Percentiles rank a stretch among this genome's conserved stretches.
Conservation (phyloP, 2,797 vertebrate species). For the Tapirus indicus region DNA sequence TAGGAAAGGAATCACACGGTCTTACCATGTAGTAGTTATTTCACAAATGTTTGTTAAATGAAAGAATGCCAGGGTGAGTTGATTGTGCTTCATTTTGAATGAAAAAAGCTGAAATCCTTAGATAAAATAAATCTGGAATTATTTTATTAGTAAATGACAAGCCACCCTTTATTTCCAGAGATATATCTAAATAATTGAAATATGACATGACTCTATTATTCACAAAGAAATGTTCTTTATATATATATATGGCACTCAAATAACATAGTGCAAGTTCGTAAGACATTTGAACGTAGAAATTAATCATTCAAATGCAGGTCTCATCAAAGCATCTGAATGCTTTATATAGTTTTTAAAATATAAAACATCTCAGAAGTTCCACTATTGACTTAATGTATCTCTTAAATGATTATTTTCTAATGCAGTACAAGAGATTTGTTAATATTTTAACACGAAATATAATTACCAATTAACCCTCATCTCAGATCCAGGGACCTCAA, state of each 20-base stretch:
- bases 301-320: slow-evolving; percentile 6
- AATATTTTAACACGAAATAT: slow-evolving; percentile 79
- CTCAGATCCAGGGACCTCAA: slow-evolving; percentile 73
- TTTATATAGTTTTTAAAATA: slow-evolving; percentile 73
- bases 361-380: slow-evolving; percentile 52
- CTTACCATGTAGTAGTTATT: background rate
- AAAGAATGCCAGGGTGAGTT: background rate
- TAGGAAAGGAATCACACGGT: background rate
- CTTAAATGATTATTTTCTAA: slow-evolving; percentile 70
- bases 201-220: background rate
- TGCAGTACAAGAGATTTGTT: slow-evolving; percentile 58
- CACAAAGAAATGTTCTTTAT: background rate
- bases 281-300: slow-evolving; percentile 56
- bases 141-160: background rate
- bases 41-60: background rate
- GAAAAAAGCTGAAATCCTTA: background rate
- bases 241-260: slow-evolving; percentile 40
- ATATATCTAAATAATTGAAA: background rate
- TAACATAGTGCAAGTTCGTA: slow-evolving; percentile 60
- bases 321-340: slow-evolving; percentile 40
- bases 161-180: background rate
- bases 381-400: slow-evolving; percentile 71
- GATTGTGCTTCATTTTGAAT: background rate
- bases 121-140: background rate
- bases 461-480: slow-evolving; percentile 77